Evolutionary conservation across 2,113 vertebrate species (phyloP).

Genomic region (Cyanoderma ruficeps): DNA sequence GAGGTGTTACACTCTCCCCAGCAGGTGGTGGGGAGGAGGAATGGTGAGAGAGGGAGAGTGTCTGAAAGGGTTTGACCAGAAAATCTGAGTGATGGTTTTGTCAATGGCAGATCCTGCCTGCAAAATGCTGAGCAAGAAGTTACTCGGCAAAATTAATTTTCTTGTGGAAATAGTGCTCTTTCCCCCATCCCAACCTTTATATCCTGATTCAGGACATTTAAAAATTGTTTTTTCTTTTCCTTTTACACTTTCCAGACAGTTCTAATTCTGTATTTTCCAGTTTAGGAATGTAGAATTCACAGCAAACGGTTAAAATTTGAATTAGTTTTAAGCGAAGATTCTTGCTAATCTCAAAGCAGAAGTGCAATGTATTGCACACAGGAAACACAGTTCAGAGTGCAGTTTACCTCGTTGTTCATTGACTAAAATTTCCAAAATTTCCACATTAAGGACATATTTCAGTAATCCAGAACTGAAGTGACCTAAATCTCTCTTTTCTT

Average conservation of each 20-base stretch:
- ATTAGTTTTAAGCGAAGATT: background rate
- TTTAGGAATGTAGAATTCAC: background rate
- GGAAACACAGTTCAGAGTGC: background rate
- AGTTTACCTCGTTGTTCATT: background rate
- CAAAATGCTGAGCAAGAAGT: background rate
- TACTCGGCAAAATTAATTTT: background rate
- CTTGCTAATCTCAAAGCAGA: background rate
- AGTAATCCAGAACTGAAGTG: background rate
- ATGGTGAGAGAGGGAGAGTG: background rate
- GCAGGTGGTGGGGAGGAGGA: background rate
- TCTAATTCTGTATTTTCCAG: background rate
- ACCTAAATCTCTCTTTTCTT: background rate
- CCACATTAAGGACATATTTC: background rate
- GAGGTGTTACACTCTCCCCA: background rate
- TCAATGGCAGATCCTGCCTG: background rate
- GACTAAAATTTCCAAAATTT: background rate
- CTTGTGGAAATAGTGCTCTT: background rate
- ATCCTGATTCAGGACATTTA: background rate
- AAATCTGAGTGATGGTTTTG: background rate
- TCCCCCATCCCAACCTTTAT: background rate
- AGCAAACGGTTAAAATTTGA: background rate
- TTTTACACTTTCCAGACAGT: background rate
- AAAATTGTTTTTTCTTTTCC: background rate
- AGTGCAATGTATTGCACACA: background rate
- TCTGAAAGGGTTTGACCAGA: background rate